A percentile compares a stretch with the other conserved stretches of the same genome.
These are phyloP conservation scores for Coelinius sp. DNA, from an alignment of 2,888 invertebrate genomes.

Conservation along the genomic window DNA sequence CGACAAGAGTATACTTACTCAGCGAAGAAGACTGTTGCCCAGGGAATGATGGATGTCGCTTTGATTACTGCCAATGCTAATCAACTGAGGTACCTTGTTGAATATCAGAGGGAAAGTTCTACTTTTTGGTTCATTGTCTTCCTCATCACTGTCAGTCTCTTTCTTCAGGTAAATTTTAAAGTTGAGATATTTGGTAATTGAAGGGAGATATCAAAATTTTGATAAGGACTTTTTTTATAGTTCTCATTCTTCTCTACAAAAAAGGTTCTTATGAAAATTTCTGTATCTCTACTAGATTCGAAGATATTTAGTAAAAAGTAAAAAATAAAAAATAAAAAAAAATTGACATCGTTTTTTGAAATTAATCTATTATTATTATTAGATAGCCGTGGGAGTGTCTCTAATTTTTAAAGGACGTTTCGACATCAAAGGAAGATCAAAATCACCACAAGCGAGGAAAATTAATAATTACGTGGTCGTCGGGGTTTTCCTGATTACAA, in stretches of 20 bases:
- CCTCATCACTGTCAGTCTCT: conserved; percentile 75
- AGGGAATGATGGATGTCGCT: conserved; percentile 82
- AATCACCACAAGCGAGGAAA: conserved; percentile 71
- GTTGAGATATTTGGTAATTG: too few relatives aligned
- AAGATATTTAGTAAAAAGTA: too few relatives aligned
- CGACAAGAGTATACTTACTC: conserved; percentile 70
- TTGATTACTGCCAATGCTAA: conserved; percentile 81
- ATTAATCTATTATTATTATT: conserved; percentile 4
- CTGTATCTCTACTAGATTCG: too few relatives aligned
- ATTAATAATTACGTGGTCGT: conserved; percentile 77
- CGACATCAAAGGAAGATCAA: conserved; percentile 73
- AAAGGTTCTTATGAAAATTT: not conserved
- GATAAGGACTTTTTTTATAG: too few relatives aligned
- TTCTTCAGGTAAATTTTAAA: conserved; percentile 75
- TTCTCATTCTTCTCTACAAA: too few relatives aligned
- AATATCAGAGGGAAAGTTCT: conserved; percentile 74
- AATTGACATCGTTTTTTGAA: not conserved
- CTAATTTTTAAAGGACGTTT: conserved; percentile 76
- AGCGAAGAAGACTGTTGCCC: conserved; percentile 76
- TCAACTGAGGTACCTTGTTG: conserved; percentile 78
- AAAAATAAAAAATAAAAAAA: not conserved
- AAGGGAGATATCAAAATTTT: not conserved
- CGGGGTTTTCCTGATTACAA: conserved; percentile 78
- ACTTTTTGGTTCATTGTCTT: conserved; percentile 75
- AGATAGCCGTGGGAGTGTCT: conserved; percentile 75